Conservation (phyloP, 2,888 invertebrate genomes). For the Helobdella robusta region DNA sequence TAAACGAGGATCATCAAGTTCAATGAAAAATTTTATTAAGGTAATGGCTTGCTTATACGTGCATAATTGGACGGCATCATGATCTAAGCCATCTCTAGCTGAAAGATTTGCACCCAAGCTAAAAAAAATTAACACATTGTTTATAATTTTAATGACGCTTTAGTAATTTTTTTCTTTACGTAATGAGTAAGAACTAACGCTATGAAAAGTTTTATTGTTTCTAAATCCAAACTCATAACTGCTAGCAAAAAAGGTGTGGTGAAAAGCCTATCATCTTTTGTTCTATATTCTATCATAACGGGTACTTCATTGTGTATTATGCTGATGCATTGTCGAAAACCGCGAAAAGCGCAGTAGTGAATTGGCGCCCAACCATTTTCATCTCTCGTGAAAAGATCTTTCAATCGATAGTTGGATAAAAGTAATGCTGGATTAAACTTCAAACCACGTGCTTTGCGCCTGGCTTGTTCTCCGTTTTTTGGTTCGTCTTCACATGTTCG, state of each 20-base stretch:
- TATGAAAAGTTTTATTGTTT: slow-evolving; percentile 15
- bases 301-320: slow-evolving; percentile 18
- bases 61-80: slow-evolving; percentile 12
- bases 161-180: background rate
- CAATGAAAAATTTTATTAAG: slow-evolving; percentile 15
- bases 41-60: slow-evolving; percentile 17
- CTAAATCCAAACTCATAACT: slow-evolving; percentile 16
- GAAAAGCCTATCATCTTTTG: slow-evolving; percentile 10
- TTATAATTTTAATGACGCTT: background rate
- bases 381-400: slow-evolving; percentile 17
- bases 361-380: slow-evolving; percentile 19
- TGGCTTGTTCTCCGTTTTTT: slow-evolving; percentile 2
- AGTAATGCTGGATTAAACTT: slow-evolving; percentile 16
- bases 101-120: slow-evolving; percentile 12
- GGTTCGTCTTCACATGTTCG: background rate
- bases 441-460: slow-evolving; percentile 7
- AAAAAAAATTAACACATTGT: background rate
- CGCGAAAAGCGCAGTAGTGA: slow-evolving; percentile 22
- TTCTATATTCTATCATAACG: slow-evolving; percentile 18
- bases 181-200: background rate
- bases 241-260: slow-evolving; percentile 20
- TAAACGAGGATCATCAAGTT: background rate
- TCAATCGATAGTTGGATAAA: slow-evolving; percentile 16
- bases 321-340: slow-evolving; percentile 12
- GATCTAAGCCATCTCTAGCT: background rate